Conservation (phyloP, 2,888 invertebrate species). For the Schrankia costaestrigalis region DNA sequence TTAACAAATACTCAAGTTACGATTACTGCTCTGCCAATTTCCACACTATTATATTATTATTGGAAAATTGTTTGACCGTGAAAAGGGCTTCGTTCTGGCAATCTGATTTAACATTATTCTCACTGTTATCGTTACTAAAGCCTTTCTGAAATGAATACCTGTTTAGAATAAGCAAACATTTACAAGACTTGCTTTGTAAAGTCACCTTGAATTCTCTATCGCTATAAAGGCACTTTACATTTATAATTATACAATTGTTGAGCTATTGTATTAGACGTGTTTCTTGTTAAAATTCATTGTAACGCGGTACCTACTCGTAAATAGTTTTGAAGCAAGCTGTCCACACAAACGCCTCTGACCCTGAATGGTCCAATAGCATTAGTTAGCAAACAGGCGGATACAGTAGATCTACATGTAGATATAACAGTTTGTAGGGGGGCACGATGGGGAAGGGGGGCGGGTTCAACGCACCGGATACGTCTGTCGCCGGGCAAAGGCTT, state of each 20-base stretch:
- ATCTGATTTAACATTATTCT: too few relatives aligned
- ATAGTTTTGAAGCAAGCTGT: conserved; percentile 37
- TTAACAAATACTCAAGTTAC: conserved; percentile 46
- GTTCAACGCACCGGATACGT: conserved; percentile 78
- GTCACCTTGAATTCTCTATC: conserved; percentile 21
- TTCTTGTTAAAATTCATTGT: conserved; percentile 29
- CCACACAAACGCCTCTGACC: conserved; percentile 43
- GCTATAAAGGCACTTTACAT: conserved; percentile 15
- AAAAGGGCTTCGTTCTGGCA: too few relatives aligned
- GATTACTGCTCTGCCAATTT: conserved; percentile 44
- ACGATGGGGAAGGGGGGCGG: conserved; percentile 47
- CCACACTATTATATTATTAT: conserved; percentile 36
- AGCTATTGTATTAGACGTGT: conserved; percentile 24
- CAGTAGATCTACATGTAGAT: conserved; percentile 42
- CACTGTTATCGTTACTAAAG: too few relatives aligned
- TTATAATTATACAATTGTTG: conserved; percentile 29
- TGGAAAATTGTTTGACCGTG: conserved; percentile 35
- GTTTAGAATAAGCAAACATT: too few relatives aligned
- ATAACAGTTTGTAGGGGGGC: conserved; percentile 37
- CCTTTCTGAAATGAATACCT: too few relatives aligned
- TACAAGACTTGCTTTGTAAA: conserved; percentile 10
- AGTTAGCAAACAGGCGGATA: conserved; percentile 51
- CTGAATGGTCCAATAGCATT: conserved; percentile 49
- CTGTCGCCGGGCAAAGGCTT: conserved; percentile 61
- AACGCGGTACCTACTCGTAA: conserved; percentile 21